These are phyloP conservation scores for Cryptotis parvus DNA, from an alignment of 2,113 vertebrate genomes.

Conservation along the genomic window DNA sequence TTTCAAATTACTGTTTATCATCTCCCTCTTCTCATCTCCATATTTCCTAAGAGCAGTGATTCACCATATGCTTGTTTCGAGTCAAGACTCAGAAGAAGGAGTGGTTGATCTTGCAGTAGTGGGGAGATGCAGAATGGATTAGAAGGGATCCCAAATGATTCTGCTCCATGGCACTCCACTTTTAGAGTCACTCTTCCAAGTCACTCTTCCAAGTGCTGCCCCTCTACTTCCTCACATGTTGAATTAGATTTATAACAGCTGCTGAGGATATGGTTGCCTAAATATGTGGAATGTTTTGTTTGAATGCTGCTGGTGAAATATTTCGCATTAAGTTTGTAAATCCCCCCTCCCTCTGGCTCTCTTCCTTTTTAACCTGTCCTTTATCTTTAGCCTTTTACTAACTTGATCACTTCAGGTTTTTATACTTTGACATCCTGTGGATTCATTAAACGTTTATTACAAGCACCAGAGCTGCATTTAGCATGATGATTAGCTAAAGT, in stretches of 20 bases:
- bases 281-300: conserved; percentile 68
- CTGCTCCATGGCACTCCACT: not conserved
- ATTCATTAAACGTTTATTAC: conserved; percentile 60
- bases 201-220: not conserved
- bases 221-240: not conserved
- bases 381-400: conserved; percentile 35
- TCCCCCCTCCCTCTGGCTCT: not conserved
- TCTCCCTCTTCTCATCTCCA: not conserved
- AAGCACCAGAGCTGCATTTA: conserved; percentile 13
- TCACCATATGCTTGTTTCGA: not conserved
- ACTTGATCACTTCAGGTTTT: conserved; percentile 53
- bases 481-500: conserved; percentile 51
- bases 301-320: conserved; percentile 44
- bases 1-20: conserved; percentile 1
- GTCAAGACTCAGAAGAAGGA: not conserved
- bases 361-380: not conserved
- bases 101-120: not conserved
- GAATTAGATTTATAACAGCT: conserved; percentile 67
- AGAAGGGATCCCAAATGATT: not conserved
- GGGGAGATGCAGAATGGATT: fast-evolving
- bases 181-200: not conserved
- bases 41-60: not conserved
- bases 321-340: conserved; percentile 1
- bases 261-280: conserved; percentile 58
- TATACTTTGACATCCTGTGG: conserved; percentile 45